These are phyloP conservation scores for Salarias fasciatus DNA, from an alignment of 2,797 vertebrate genomes.

Conservation along the genomic window DNA sequence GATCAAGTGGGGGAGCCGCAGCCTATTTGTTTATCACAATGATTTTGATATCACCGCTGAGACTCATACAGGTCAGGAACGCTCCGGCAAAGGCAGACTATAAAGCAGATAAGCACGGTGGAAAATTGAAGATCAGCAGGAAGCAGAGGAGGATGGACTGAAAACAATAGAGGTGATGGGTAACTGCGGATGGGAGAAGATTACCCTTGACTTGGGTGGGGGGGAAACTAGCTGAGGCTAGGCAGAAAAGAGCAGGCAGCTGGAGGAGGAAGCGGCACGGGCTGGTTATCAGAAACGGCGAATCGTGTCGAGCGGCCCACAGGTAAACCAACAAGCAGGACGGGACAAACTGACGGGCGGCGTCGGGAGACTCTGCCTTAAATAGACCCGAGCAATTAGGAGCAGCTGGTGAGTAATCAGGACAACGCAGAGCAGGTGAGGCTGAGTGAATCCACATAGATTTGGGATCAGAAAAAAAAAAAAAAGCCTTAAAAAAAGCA, in stretches of 20 bases:
- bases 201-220: conserved; percentile 14
- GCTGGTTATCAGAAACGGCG: conserved; percentile 22
- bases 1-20: conserved; percentile 2
- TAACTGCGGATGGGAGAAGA: conserved; percentile 36
- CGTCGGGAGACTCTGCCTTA: conserved; percentile 13
- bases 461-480: background rate
- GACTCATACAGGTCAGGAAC: conserved; percentile 21
- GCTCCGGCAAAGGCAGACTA: conserved; percentile 18
- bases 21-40: conserved; percentile 6
- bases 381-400: conserved; percentile 30
- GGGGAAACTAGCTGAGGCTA: conserved; percentile 7
- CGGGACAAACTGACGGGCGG: conserved; percentile 30
- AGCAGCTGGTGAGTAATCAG: conserved; percentile 44
- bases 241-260: conserved; percentile 1
- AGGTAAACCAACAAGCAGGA: conserved; percentile 12
- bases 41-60: conserved; percentile 4
- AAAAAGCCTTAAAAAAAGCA: background rate
- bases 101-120: conserved; percentile 20
- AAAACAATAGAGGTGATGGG: conserved; percentile 22
- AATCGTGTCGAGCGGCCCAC: conserved; percentile 6
- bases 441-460: conserved; percentile 8
- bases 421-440: conserved; percentile 24
- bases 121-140: conserved; percentile 22
- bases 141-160: background rate
- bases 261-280: conserved; percentile 8